Conservation (phyloP, 2,113 vertebrate genomes). For the Anguilla japonica region DNA sequence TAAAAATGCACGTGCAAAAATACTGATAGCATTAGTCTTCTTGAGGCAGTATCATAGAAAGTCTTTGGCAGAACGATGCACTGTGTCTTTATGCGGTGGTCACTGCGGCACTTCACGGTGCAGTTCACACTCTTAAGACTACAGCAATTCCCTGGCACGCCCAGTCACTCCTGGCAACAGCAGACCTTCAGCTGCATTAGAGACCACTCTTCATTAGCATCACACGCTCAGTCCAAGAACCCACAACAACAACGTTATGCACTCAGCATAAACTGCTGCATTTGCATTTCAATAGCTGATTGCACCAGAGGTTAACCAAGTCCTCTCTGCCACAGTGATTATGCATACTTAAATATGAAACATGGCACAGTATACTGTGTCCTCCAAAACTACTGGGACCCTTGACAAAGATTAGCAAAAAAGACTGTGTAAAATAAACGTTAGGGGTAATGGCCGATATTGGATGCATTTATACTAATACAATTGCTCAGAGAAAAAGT, state of each 20-base stretch:
- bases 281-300: not conserved
- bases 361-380: not conserved
- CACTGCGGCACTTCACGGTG: not conserved
- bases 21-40: not conserved
- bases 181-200: not conserved
- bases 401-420: too few relatives aligned
- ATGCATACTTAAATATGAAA: not conserved
- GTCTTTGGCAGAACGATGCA: not conserved
- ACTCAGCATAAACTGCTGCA: not conserved
- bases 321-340: not conserved
- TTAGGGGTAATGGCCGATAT: too few relatives aligned
- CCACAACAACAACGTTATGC: not conserved
- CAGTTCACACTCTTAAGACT: not conserved
- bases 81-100: not conserved
- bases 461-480: too few relatives aligned
- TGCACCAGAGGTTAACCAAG: slow-evolving; percentile 3
- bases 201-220: not conserved
- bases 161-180: not conserved
- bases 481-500: too few relatives aligned
- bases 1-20: not conserved
- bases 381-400: too few relatives aligned
- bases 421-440: too few relatives aligned
- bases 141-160: not conserved
- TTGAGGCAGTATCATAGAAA: not conserved
- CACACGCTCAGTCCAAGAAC: not conserved